phyloP scores from a whole-genome alignment of 1,140 invertebrate genomes.

The Galleria mellonella region DNA sequence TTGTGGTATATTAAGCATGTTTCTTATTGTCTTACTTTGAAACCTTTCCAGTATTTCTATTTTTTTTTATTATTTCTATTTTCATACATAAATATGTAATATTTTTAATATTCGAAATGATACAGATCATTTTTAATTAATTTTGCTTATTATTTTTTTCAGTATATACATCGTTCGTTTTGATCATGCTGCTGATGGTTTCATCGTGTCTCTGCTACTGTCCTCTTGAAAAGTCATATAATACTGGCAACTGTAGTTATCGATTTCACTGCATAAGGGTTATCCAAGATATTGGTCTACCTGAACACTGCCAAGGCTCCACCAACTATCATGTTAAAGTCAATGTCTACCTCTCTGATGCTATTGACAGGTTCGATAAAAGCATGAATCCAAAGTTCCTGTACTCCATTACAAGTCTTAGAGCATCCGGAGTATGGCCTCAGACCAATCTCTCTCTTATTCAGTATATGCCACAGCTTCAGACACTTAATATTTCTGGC shows the following conservation, averaged over 20 bases:
- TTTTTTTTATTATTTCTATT: no score
- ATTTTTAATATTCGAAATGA: no score
- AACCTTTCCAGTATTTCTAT: no score
- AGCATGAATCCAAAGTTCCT: conserved; percentile 28
- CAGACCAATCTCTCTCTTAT: conserved; percentile 37
- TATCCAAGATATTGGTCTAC: conserved; percentile 25
- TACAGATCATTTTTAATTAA: no score
- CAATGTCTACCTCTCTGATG: conserved; percentile 34
- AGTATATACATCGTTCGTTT: background rate
- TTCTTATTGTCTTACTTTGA: no score
- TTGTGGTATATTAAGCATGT: no score
- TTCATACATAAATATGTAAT: no score
- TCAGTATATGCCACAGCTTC: conserved; percentile 33
- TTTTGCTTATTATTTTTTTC: no score
- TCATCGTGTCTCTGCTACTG: conserved; percentile 22
- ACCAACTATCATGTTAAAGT: conserved; percentile 39
- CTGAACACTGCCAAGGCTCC: conserved; percentile 30
- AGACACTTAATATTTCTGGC: conserved; percentile 22
- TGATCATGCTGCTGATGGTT: background rate
- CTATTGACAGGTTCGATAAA: conserved; percentile 24
- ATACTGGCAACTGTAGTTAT: conserved; percentile 31
- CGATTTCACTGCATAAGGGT: conserved; percentile 30
- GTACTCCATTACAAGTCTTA: conserved; percentile 31
- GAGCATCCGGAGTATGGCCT: conserved; percentile 28
- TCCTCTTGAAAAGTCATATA: conserved; percentile 21